Evolutionary conservation across 2,113 vertebrate genomes (phyloP).

Genomic region (Elephas maximus): DNA sequence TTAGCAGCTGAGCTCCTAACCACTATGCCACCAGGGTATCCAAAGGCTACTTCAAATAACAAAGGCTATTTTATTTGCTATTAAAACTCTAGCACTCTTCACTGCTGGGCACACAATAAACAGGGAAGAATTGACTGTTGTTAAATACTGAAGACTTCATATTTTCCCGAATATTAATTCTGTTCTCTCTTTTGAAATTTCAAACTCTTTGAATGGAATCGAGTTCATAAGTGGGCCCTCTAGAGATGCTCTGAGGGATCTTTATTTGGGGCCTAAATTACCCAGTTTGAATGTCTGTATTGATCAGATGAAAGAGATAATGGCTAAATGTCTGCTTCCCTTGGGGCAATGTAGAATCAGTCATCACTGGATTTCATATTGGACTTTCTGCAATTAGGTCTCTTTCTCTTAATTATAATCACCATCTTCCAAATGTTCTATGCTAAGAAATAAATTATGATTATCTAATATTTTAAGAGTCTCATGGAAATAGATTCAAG

Average conservation of each 20-base stretch:
- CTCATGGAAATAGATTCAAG: slow-evolving; percentile 60
- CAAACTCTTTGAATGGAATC: slow-evolving; percentile 34
- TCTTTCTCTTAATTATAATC: slow-evolving; percentile 67
- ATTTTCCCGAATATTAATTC: slow-evolving; percentile 48
- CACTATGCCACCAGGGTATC: no score
- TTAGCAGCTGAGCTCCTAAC: no score
- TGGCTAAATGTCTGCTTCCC: slow-evolving; percentile 19
- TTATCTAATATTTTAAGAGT: slow-evolving; percentile 60
- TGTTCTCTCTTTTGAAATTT: slow-evolving; percentile 44
- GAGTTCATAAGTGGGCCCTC: slow-evolving; percentile 24
- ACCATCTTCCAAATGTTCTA: slow-evolving; percentile 64
- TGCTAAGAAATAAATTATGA: slow-evolving; percentile 72
- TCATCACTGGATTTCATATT: slow-evolving; percentile 56
- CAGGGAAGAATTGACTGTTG: background rate
- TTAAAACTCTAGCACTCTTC: background rate
- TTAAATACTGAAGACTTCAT: slow-evolving; percentile 29
- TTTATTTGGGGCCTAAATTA: slow-evolving; percentile 55
- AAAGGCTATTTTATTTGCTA: background rate
- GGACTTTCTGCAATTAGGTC: slow-evolving; percentile 62
- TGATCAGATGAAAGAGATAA: slow-evolving; percentile 52
- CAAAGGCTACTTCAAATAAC: background rate
- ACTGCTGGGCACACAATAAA: background rate
- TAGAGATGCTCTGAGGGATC: background rate
- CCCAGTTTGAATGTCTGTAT: slow-evolving; percentile 31
- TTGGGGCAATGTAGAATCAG: background rate